These are phyloP conservation scores for Trachemys scripta DNA, from an alignment of 2,113 vertebrate genomes.

Conservation along the genomic window DNA sequence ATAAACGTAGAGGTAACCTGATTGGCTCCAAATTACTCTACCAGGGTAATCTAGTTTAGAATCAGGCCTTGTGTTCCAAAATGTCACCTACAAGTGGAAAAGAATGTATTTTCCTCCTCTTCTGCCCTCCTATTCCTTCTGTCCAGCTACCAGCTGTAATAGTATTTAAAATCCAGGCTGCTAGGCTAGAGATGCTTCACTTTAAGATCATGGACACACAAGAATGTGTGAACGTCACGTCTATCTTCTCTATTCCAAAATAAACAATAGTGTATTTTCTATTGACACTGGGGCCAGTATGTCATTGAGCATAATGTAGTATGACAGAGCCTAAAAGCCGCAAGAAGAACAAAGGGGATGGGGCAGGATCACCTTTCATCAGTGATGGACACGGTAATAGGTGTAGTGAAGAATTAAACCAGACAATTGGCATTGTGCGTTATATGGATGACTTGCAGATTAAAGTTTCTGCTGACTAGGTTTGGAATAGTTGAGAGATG, in stretches of 20 bases:
- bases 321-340: background rate
- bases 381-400: background rate
- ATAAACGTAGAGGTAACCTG: fast-evolving
- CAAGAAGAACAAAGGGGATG: fast-evolving
- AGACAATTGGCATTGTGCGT: background rate
- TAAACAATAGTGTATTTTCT: background rate
- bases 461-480: conserved; percentile 7
- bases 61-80: background rate
- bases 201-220: background rate
- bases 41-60: background rate
- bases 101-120: background rate
- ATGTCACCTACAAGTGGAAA: background rate
- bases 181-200: background rate
- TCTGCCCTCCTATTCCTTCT: background rate
- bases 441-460: background rate
- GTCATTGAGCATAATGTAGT: background rate
- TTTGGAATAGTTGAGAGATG: conserved; percentile 5
- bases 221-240: background rate
- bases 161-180: background rate
- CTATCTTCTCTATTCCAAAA: background rate
- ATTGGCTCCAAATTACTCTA: background rate
- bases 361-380: background rate
- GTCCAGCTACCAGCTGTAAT: background rate
- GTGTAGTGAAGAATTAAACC: background rate
- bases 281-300: background rate